Base-by-base conservation (phyloP, 2,113 vertebrate genomes). In the Dromaius novaehollandiae region DNA sequence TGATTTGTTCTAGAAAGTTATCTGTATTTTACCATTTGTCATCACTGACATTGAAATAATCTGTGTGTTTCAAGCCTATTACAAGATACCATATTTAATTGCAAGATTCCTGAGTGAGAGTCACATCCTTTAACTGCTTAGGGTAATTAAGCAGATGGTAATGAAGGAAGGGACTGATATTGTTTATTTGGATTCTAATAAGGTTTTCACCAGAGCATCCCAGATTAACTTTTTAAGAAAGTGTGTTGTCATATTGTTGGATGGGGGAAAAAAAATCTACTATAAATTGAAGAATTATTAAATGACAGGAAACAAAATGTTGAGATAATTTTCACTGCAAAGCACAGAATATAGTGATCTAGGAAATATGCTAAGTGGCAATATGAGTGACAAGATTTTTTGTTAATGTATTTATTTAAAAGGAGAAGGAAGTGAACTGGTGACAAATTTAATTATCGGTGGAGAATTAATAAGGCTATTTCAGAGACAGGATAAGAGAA, bases 261-360 rank as follows among this genome's bases (percentile, higher is more conserved):
- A 48, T 17, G 28, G 6, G 51, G 30, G 5, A 79, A 28, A 21
- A 26, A 20, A 80, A 90, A 46, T 4, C 4, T 63, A 10, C 9
- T 63, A 8, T 38, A 13, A 46, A 90, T 71, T 82, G 34, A 82
- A 89, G 32, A 30, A 2, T 58, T 21, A 9, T 38, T 74, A 74
- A 74, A 24, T n/a, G 18, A 51, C 9, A 92, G 13, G 8, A 71
- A 68, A 17, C 1, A 66, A 80, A 81, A 44, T 7, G 18, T 46
- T 93, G 60, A 86, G 82, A 74, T 55, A 2, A 77, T 83, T 83
- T 65, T 77, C 25, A 70, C 13, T 25, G 30, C 9, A 93, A 95
- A 90, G 19, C 42, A 86, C 21, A 28, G 24, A 74, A 83, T 22
- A 50, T 6, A 77, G 60, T 9, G 25, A 75, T 9, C 30, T 30